Percentiles rank a stretch among this genome's conserved stretches.
phyloP scores from a whole-genome alignment of 2,797 vertebrate genomes.

The Momotus momota region DNA sequence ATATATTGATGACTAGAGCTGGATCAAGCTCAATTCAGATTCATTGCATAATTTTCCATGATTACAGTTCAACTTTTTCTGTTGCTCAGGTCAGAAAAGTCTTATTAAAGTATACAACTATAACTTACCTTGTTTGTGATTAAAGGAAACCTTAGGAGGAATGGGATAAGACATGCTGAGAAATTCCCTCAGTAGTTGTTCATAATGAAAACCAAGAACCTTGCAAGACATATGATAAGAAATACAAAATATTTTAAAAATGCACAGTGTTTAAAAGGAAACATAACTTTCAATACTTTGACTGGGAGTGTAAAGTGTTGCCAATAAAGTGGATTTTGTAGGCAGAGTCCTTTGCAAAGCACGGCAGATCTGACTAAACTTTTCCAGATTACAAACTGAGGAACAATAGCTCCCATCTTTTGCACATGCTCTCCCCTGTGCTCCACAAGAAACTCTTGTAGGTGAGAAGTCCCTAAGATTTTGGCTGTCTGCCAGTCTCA shows the following conservation, averaged over 20 bases:
- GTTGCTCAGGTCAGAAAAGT: not conserved
- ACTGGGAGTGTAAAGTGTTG: not conserved
- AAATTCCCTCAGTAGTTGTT: not conserved
- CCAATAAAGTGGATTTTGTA: not conserved
- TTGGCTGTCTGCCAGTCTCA: not conserved
- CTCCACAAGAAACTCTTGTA: not conserved
- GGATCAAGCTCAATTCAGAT: not conserved
- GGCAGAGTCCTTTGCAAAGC: slow-evolving; percentile 5
- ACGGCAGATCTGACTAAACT: not conserved
- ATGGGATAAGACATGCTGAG: not conserved
- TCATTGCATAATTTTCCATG: not conserved
- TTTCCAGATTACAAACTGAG: not conserved
- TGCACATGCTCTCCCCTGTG: not conserved
- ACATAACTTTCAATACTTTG: not conserved
- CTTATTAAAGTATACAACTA: not conserved
- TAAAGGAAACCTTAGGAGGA: not conserved
- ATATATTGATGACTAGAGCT: not conserved
- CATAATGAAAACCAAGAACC: not conserved
- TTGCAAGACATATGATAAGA: not conserved
- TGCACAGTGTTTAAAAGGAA: not conserved
- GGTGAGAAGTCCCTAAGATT: not conserved
- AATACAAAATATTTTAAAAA: not conserved
- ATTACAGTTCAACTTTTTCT: not conserved
- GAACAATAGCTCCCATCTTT: not conserved
- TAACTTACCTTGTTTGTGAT: not conserved